Evolutionary conservation across 2,888 invertebrate species (phyloP).

Genomic region (Rosalia funebris): DNA sequence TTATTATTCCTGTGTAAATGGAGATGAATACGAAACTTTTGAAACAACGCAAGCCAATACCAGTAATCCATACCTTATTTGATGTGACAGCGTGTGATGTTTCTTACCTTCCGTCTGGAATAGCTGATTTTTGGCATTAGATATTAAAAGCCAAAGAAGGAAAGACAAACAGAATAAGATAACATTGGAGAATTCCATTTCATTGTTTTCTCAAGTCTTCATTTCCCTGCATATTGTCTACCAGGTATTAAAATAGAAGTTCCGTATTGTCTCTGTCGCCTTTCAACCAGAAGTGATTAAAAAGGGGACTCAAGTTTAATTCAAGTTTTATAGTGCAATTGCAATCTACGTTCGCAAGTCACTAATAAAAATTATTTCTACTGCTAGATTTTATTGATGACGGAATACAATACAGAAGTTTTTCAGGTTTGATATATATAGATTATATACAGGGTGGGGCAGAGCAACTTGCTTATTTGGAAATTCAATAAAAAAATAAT

Average conservation of each 20-base stretch:
- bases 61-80: background rate
- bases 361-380: conserved; percentile 23
- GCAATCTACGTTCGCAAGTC: conserved; percentile 32
- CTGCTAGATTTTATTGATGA: no score
- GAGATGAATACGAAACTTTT: no score
- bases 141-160: conserved; percentile 45
- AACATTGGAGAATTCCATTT: conserved; percentile 45
- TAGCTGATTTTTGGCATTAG: conserved; percentile 40
- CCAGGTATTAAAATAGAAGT: conserved; percentile 42
- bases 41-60: no score
- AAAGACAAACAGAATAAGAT: conserved; percentile 46
- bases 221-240: conserved; percentile 46
- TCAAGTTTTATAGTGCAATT: conserved; percentile 37
- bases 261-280: conserved; percentile 31
- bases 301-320: conserved; percentile 40
- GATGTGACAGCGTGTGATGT: background rate
- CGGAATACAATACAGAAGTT: no score
- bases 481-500: no score
- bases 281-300: conserved; percentile 42
- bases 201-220: conserved; percentile 45
- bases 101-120: conserved; percentile 3
- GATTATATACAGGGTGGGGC: no score
- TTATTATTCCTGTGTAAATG: no score
- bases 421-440: no score
- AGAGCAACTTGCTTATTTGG: no score